Evolutionary conservation across 2,888 invertebrate species (phyloP).

Genomic region (Macrophya annulata): DNA sequence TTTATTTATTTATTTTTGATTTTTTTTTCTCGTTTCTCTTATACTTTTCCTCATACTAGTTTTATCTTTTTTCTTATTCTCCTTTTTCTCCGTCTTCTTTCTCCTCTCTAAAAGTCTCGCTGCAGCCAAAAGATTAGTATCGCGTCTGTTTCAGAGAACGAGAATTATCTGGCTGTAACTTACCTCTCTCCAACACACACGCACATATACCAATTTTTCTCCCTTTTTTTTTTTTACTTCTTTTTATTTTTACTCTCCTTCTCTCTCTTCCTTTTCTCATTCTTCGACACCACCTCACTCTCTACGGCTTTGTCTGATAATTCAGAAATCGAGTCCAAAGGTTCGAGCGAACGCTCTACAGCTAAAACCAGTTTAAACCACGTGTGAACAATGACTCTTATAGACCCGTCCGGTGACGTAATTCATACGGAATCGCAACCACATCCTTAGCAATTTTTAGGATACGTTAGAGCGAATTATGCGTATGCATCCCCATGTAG

Average conservation of each 20-base stretch:
- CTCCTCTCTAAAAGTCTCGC: slow-evolving; percentile 39
- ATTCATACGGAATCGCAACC: slow-evolving; percentile 40
- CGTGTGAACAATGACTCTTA: slow-evolving; percentile 54
- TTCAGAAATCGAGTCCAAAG: slow-evolving; percentile 50
- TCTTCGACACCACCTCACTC: slow-evolving; percentile 12
- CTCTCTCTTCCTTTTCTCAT: neutral
- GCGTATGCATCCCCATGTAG: neutral
- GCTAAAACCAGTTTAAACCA: slow-evolving; percentile 45
- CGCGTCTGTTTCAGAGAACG: slow-evolving; percentile 51
- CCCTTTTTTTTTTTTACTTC: neutral
- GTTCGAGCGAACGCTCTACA: slow-evolving; percentile 32
- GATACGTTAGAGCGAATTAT: neutral
- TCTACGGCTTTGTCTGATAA: slow-evolving; percentile 37
- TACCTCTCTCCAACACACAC: slow-evolving; percentile 39
- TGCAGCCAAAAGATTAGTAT: slow-evolving; percentile 51
- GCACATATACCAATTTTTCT: slow-evolving; percentile 38
- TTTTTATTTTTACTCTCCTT: neutral
- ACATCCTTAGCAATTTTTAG: slow-evolving; percentile 31
- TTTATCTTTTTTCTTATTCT: neutral
- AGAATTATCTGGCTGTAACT: slow-evolving; percentile 50
- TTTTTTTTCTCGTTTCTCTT: neutral
- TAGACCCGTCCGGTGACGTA: slow-evolving; percentile 38
- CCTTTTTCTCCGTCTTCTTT: slow-evolving; percentile 7
- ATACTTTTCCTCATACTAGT: neutral
- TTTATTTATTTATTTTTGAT: neutral